phyloP scores from a whole-genome alignment of 2,113 vertebrate species.

The Cariama cristata region DNA sequence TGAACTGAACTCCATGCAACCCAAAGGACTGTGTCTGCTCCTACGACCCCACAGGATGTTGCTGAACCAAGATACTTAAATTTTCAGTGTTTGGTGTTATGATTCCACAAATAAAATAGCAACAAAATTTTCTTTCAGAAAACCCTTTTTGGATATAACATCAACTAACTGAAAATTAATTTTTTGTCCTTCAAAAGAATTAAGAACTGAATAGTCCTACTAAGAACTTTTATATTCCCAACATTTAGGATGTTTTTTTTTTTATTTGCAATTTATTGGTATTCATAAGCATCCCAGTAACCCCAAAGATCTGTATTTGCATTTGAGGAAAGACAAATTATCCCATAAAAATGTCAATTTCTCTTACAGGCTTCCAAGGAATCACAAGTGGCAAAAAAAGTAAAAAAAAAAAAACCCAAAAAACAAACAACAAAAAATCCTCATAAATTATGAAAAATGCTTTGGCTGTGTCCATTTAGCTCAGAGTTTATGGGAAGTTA shows the following conservation, averaged over 20 bases:
- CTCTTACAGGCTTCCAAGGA: background rate
- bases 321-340: background rate
- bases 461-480: background rate
- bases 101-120: background rate
- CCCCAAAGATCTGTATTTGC: background rate
- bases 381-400: background rate
- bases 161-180: background rate
- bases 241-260: background rate
- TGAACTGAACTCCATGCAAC: background rate
- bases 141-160: background rate
- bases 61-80: background rate
- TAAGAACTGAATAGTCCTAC: background rate
- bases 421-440: background rate
- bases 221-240: background rate
- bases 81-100: background rate
- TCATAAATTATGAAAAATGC: background rate
- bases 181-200: background rate
- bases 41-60: background rate
- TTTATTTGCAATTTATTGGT: background rate
- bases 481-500: background rate
- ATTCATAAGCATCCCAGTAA: background rate
- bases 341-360: background rate
- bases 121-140: background rate
- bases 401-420: too few relatives aligned
- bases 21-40: background rate